Conservation (phyloP, 2,113 vertebrate genomes). For the Vireo altiloquus region DNA sequence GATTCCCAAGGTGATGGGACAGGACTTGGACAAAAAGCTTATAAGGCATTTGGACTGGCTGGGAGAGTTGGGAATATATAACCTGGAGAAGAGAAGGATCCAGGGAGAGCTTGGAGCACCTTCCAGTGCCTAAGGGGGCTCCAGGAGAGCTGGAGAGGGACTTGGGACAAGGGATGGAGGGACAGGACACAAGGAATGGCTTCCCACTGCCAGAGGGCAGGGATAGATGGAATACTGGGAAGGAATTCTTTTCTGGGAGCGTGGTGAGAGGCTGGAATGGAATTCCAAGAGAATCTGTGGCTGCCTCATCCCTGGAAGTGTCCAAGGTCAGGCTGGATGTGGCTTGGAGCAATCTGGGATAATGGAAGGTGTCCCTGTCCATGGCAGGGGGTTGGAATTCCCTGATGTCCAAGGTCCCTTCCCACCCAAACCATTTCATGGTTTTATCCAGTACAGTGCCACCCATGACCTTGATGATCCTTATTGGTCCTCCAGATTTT, state of each 20-base stretch:
- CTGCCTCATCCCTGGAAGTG: not conserved
- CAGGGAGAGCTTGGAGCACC: fast-evolving
- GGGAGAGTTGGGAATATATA: not conserved
- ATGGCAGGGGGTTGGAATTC: not conserved
- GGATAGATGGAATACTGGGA: not conserved
- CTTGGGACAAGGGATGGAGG: fast-evolving
- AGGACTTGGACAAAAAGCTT: not conserved
- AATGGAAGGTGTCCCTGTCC: not conserved
- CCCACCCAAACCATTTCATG: not conserved
- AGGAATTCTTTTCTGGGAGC: not conserved
- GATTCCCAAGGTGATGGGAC: not conserved
- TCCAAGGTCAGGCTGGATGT: fast-evolving
- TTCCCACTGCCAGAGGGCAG: not conserved
- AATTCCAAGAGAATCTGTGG: not conserved
- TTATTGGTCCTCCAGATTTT: not conserved
- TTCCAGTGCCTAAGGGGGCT: not conserved
- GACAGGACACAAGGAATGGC: not conserved
- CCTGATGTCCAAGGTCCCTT: not conserved
- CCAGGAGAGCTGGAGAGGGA: not conserved
- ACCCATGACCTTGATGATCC: not conserved
- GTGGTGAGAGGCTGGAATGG: fast-evolving
- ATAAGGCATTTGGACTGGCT: not conserved
- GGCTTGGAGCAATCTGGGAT: not conserved
- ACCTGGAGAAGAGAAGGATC: not conserved
- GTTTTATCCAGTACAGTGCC: not conserved